Evolutionary conservation across 2,797 vertebrate genomes (phyloP), one percentile per base, ranked within the genome.

Genomic region (Picus viridis): DNA sequence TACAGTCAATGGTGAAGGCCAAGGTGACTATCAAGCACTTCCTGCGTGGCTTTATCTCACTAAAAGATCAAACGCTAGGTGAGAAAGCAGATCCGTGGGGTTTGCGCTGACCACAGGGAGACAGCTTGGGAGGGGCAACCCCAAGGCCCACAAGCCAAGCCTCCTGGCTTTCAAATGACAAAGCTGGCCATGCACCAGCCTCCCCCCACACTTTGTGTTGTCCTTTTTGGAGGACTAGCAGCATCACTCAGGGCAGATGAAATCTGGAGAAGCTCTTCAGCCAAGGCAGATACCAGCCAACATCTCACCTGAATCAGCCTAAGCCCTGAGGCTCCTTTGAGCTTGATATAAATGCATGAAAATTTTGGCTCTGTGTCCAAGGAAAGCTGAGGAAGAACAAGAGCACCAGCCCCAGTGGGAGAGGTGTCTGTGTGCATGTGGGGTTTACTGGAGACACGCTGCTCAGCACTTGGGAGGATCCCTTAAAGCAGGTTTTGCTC

Each of bases 341-440:
- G 8, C 23, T 56, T n/a, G 61, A 76, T 27, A 45, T 32, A 70
- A 95, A 47, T 7, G 8, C 14, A 14, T 5, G 16, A 27, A 4
- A 8, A 0, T 43, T 65, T 75, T 51, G 70, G 30, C 77, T 80
- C 11, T 19, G 10, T 39, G 43, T 43, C 43, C 4, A 3, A 7
- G 41, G 6, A 2, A 11, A 39, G 34, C 18, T 43, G 27, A 36
- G 19, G 13, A 39, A 64, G 20, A 43, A 12, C 1, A 5, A 58
- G 51, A 77, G 22, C 3, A 10, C 7, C 26, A 56, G 47, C 11
- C 22, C 24, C 41, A 1, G 17, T 3, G 23, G 75, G n/a, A 32
- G 15, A 7, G 0, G 1, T 9, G 29, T 3, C 12, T 39, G 39
- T 39, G 12, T 39, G 39, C 5, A 5, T 12, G 6, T 15, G 2